phyloP scores from a whole-genome alignment of 2,113 vertebrate species.

The Misgurnus anguillicaudatus region DNA sequence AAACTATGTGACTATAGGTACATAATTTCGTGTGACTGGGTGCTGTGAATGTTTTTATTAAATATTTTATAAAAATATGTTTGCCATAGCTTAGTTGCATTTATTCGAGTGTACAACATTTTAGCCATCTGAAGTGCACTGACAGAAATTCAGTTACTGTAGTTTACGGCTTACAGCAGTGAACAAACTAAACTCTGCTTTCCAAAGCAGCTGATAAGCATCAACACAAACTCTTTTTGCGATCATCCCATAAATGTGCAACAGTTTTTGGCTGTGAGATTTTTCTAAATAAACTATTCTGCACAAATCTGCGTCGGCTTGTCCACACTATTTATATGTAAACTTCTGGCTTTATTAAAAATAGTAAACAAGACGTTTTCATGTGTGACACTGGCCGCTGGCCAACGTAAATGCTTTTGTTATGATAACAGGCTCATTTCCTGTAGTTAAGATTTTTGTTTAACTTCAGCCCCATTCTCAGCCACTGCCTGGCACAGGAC shows the following conservation, averaged over 20 bases:
- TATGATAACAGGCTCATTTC: slow-evolving; percentile 90
- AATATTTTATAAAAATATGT: too few species aligned
- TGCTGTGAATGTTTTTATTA: too few species aligned
- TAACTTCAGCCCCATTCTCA: slow-evolving; percentile 81
- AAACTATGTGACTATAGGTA: too few species aligned
- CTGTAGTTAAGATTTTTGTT: slow-evolving; percentile 91
- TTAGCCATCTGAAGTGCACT: background rate
- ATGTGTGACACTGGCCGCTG: slow-evolving; percentile 76
- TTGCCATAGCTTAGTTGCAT: too few species aligned
- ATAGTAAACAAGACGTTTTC: slow-evolving; percentile 81
- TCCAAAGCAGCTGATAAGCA: slow-evolving; percentile 68
- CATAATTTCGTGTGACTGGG: too few species aligned
- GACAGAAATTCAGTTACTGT: background rate
- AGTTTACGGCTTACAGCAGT: slow-evolving; percentile 57
- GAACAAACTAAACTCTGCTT: slow-evolving; percentile 67
- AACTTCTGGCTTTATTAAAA: slow-evolving; percentile 70
- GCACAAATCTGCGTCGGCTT: slow-evolving; percentile 46
- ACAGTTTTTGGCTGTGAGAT: slow-evolving; percentile 61
- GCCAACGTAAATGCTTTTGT: slow-evolving; percentile 89
- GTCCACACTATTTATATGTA: slow-evolving; percentile 67
- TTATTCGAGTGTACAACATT: background rate
- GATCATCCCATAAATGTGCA: slow-evolving; percentile 57
- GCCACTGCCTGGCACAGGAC: slow-evolving; percentile 77
- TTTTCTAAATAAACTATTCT: slow-evolving; percentile 69
- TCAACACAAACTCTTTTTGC: slow-evolving; percentile 66